A percentile compares a stretch with the other conserved stretches of the same genome.
These are phyloP conservation scores for Globodera ellingtonae DNA, from an alignment of 1,140 invertebrate genomes.

Conservation along the genomic window DNA sequence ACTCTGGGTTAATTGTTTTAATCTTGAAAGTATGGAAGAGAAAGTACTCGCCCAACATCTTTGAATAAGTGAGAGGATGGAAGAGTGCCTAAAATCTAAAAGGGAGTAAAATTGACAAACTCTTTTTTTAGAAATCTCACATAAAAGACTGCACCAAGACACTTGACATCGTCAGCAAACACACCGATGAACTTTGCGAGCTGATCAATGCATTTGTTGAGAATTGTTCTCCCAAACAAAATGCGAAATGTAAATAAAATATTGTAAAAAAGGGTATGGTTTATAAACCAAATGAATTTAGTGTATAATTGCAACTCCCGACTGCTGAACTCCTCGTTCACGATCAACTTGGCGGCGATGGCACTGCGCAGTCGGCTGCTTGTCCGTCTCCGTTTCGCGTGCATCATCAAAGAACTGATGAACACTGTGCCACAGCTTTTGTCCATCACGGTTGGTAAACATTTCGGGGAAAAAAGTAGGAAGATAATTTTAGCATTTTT, in stretches of 20 bases:
- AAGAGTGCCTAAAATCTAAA: too few species aligned
- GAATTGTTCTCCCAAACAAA: constrained; percentile 12
- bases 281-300: constrained; percentile 1
- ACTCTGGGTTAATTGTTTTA: background rate
- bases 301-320: constrained; percentile 34
- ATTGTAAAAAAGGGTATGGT: background rate
- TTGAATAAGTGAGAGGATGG: too few species aligned
- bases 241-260: constrained; percentile 39
- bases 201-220: constrained; percentile 40
- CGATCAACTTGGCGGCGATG: constrained; percentile 35
- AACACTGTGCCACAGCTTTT: constrained; percentile 39
- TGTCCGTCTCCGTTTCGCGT: constrained; percentile 39
- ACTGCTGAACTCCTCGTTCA: constrained; percentile 41
- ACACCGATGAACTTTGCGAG: constrained; percentile 39
- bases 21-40: constrained; percentile 8
- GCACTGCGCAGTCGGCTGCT: constrained; percentile 41
- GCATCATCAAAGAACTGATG: constrained; percentile 36
- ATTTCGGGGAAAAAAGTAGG: background rate
- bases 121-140: constrained; percentile 36
- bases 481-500: background rate
- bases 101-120: too few species aligned
- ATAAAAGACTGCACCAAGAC: constrained; percentile 5
- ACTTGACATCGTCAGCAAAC: constrained; percentile 21
- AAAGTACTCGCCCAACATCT: background rate
- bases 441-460: constrained; percentile 36